A percentile compares a stretch with the other conserved stretches of the same genome.
Conservation (phyloP, 2,113 vertebrate genomes). For the Jacana jacana region DNA sequence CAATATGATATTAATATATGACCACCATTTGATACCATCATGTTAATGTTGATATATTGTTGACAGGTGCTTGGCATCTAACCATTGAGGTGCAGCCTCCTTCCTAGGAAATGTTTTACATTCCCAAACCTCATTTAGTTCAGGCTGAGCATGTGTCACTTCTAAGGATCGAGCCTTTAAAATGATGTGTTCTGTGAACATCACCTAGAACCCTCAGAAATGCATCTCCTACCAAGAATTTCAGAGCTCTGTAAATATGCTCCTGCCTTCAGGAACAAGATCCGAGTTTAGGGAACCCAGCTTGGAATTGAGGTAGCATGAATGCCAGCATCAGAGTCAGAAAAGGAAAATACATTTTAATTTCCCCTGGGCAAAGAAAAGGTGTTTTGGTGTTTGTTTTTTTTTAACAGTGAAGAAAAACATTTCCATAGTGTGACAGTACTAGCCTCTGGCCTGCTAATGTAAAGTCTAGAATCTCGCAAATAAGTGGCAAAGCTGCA, state of each 20-base stretch:
- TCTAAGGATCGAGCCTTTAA: not conserved
- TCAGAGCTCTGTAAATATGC: not conserved
- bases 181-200: not conserved
- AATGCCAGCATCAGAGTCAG: not conserved
- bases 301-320: not conserved
- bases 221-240: not conserved
- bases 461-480: not conserved
- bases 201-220: not conserved
- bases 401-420: not conserved
- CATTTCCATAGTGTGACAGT: not conserved
- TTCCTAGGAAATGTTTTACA: not conserved
- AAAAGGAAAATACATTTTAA: not conserved
- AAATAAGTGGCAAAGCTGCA: not conserved
- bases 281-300: not conserved
- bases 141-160: not conserved
- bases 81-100: not conserved
- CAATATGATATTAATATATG: not conserved
- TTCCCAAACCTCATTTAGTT: not conserved
- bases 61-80: not conserved
- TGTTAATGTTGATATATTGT: not conserved
- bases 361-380: not conserved
- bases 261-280: not conserved
- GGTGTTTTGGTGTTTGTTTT: fast-evolving
- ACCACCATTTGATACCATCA: not conserved
- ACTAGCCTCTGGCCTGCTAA: not conserved